phyloP scores from a whole-genome alignment of 2,113 vertebrate genomes.

The Xyrauchen texanus region DNA sequence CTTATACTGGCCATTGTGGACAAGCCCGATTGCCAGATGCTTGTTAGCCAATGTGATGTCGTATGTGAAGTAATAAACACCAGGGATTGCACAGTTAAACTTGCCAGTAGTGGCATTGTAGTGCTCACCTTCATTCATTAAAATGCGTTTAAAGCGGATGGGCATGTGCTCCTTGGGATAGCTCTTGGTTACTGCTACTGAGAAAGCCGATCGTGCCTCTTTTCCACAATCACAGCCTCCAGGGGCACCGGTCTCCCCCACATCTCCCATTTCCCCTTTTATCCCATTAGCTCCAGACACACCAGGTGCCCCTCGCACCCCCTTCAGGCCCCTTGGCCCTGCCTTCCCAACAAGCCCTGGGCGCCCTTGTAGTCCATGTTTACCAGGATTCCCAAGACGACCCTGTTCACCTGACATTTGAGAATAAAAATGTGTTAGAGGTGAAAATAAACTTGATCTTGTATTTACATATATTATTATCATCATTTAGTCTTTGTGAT shows the following conservation, averaged over 20 bases:
- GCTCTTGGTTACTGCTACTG: slow-evolving; percentile 90
- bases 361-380: slow-evolving; percentile 85
- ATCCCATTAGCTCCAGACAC: slow-evolving; percentile 72
- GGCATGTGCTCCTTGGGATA: slow-evolving; percentile 91
- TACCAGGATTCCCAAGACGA: slow-evolving; percentile 85
- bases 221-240: slow-evolving; percentile 85
- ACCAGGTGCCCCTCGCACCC: slow-evolving; percentile 78
- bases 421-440: background rate
- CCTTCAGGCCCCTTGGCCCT: slow-evolving; percentile 86
- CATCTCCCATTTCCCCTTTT: slow-evolving; percentile 83
- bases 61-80: slow-evolving; percentile 94
- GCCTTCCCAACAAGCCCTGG: slow-evolving; percentile 85
- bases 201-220: slow-evolving; percentile 88
- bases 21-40: slow-evolving; percentile 93
- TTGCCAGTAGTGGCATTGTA: slow-evolving; percentile 91
- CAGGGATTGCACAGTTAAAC: slow-evolving; percentile 87
- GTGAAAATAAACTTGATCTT: background rate
- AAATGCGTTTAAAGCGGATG: slow-evolving; percentile 91
- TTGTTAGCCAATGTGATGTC: slow-evolving; percentile 96
- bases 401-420: slow-evolving; percentile 69
- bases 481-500: no score
- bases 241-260: slow-evolving; percentile 76
- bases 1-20: slow-evolving; percentile 93
- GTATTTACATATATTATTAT: no score
- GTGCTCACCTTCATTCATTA: slow-evolving; percentile 92